A percentile compares a stretch with the other conserved stretches of the same genome.
Evolutionary conservation across 1,140 invertebrate genomes (phyloP).

Genomic region (Macrostomum lignano): DNA sequence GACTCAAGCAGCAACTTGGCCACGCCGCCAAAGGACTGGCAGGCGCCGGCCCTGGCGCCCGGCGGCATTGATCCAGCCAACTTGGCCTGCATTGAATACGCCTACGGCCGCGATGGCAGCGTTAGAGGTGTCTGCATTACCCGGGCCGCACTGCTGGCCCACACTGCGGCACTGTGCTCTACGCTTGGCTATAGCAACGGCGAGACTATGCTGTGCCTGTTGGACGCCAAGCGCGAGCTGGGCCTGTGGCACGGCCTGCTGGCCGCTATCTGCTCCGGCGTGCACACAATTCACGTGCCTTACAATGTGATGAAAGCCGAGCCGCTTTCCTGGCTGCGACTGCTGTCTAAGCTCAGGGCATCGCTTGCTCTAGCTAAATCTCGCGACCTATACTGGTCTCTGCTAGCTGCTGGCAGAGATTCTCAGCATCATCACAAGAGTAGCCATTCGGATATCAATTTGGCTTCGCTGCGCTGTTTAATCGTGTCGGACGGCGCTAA

Average conservation of each 20-base stretch:
- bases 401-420: no score
- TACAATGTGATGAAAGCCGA: conserved; percentile 94
- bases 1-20: no score
- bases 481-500: conserved; percentile 89
- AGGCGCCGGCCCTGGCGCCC: conserved; percentile 53
- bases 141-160: conserved; percentile 59
- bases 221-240: conserved; percentile 64
- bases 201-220: conserved; percentile 68
- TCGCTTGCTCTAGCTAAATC: conserved; percentile 95
- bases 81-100: conserved; percentile 55
- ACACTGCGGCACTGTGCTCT: conserved; percentile 69
- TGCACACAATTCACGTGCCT: conserved; percentile 96
- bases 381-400: conserved; percentile 84
- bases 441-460: no score
- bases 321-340: conserved; percentile 96
- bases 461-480: conserved; percentile 58
- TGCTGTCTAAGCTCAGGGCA: conserved; percentile 68
- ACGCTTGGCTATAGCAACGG: conserved; percentile 82
- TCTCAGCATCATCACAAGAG: no score
- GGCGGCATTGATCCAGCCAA: conserved; percentile 88
- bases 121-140: conserved; percentile 83
- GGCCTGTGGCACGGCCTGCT: conserved; percentile 86
- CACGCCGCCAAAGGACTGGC: conserved; percentile 76
- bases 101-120: conserved; percentile 58
- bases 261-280: conserved; percentile 74